Evolutionary conservation across 2,888 invertebrate genomes (phyloP).

Genomic region (Myathropa florea): DNA sequence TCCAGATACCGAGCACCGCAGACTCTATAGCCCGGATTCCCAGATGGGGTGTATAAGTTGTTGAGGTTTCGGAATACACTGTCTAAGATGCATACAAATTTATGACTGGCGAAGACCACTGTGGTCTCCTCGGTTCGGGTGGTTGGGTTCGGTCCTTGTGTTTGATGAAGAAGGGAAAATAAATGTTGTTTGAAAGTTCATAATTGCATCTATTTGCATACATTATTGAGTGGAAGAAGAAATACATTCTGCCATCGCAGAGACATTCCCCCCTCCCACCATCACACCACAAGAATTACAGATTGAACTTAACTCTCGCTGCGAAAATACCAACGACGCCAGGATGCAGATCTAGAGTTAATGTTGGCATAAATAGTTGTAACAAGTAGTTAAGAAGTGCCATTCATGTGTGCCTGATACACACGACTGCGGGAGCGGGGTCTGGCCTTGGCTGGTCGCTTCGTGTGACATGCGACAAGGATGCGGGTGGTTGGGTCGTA

Average conservation of each 20-base stretch:
- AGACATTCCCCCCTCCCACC: neutral
- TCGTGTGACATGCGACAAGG: constrained; percentile 33
- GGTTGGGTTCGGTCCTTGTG: constrained; percentile 22
- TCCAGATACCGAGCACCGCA: constrained; percentile 25
- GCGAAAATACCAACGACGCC: constrained; percentile 29
- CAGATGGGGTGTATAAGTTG: constrained; percentile 34
- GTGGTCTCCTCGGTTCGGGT: neutral
- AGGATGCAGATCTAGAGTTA: constrained; percentile 51
- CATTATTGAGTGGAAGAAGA: constrained; percentile 66
- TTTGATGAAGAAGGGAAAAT: constrained; percentile 68
- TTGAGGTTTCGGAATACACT: constrained; percentile 57
- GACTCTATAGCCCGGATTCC: neutral
- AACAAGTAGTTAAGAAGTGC: constrained; percentile 68
- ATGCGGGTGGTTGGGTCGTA: constrained; percentile 22
- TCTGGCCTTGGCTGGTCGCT: constrained; percentile 27
- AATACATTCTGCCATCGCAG: constrained; percentile 34
- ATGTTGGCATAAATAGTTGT: constrained; percentile 67
- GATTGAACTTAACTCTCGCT: constrained; percentile 39
- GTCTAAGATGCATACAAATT: constrained; percentile 66
- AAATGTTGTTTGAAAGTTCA: constrained; percentile 71
- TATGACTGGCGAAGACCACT: constrained; percentile 28
- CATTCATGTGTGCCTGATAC: constrained; percentile 53
- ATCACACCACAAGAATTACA: neutral
- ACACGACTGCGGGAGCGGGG: constrained; percentile 14
- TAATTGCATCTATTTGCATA: constrained; percentile 71